phyloP scores from a whole-genome alignment of 2,797 vertebrate genomes.

The Peromyscus aztecus region DNA sequence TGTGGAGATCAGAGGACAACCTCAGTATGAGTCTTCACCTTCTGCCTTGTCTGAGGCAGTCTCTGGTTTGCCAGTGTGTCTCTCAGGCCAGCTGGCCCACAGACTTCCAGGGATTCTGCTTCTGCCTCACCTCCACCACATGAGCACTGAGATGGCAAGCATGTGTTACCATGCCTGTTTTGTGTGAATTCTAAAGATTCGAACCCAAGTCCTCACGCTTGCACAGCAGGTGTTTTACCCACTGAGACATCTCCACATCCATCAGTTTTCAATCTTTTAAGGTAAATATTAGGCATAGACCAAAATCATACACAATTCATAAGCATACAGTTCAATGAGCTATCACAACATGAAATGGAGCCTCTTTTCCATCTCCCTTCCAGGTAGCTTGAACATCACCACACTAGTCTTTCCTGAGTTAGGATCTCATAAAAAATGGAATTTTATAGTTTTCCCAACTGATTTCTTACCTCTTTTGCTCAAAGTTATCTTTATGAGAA shows the following conservation, averaged over 20 bases:
- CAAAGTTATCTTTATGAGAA: slow-evolving; percentile 4
- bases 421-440: background rate
- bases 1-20: background rate
- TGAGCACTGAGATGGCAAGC: background rate
- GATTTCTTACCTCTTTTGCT: background rate
- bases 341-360: background rate
- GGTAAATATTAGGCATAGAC: background rate
- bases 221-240: background rate
- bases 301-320: background rate
- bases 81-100: background rate
- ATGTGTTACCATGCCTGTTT: background rate
- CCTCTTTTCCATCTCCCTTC: background rate
- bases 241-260: background rate
- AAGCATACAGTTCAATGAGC: background rate
- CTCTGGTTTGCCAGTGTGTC: background rate
- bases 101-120: background rate
- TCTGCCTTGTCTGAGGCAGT: background rate
- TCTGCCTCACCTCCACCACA: background rate
- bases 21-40: background rate
- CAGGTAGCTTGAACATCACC: background rate
- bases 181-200: background rate
- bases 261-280: background rate
- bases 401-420: background rate
- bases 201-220: background rate
- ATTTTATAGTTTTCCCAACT: background rate